Evolutionary conservation across 2,113 vertebrate species (phyloP).

Genomic region (Trematocara macrostoma): DNA sequence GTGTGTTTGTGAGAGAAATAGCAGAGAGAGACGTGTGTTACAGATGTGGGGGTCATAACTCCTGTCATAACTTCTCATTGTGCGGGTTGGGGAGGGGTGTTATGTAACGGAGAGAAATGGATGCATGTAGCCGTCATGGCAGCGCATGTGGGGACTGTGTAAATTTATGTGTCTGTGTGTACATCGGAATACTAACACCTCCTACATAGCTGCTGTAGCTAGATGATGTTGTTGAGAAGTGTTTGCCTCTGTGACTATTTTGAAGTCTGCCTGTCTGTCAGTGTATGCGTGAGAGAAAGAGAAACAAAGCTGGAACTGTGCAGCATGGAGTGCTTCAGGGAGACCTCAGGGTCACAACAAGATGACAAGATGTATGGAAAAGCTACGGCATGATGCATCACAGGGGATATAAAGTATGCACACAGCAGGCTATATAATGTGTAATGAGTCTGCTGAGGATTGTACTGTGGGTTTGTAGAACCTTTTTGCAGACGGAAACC

Average conservation of each 20-base stretch:
- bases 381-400: not conserved
- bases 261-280: not conserved
- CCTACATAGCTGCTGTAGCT: not conserved
- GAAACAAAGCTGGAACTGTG: not conserved
- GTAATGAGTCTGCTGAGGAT: not conserved
- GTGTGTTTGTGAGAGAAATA: not conserved
- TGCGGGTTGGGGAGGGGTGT: slow-evolving; percentile 4
- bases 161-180: not conserved
- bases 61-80: slow-evolving; percentile 26
- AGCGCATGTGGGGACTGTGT: not conserved
- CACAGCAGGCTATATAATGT: not conserved
- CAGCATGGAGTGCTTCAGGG: slow-evolving; percentile 47
- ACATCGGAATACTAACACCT: not conserved
- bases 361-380: slow-evolving; percentile 30
- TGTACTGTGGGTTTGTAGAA: not conserved
- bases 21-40: not conserved
- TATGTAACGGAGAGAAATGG: slow-evolving; percentile 31
- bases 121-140: slow-evolving; percentile 20
- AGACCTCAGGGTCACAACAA: slow-evolving; percentile 24
- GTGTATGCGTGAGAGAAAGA: not conserved
- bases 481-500: not conserved
- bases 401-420: not conserved
- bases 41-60: slow-evolving; percentile 39
- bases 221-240: slow-evolving; percentile 1
- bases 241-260: not conserved